Evolutionary conservation across 2,888 invertebrate species (phyloP).

Genomic region (Drosophila algonquin): DNA sequence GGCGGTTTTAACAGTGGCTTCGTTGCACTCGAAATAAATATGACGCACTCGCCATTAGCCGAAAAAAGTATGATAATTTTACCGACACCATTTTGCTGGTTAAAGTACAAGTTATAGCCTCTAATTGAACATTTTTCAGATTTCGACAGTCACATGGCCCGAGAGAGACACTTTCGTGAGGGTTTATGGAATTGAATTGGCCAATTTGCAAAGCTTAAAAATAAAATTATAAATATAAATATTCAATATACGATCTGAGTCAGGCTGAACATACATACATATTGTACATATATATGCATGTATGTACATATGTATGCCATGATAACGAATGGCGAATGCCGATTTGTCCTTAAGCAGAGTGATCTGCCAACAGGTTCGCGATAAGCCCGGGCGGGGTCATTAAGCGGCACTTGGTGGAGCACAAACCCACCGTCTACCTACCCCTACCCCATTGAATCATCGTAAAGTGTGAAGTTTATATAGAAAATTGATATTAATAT

Average conservation of each 20-base stretch:
- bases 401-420: constrained; percentile 56
- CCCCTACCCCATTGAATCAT: constrained; percentile 4
- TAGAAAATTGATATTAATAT: constrained; percentile 69
- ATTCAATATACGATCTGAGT: constrained; percentile 50
- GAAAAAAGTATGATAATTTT: constrained; percentile 18
- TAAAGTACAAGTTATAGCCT: constrained; percentile 53
- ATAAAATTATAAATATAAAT: constrained; percentile 43
- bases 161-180: constrained; percentile 19
- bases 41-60: constrained; percentile 29
- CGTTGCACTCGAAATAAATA: constrained; percentile 17
- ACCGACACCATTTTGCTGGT: constrained; percentile 19
- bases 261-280: constrained; percentile 39
- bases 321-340: constrained; percentile 40
- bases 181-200: constrained; percentile 51
- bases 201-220: constrained; percentile 43
- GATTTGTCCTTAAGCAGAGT: constrained; percentile 63
- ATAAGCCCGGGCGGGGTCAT: constrained; percentile 51
- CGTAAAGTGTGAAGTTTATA: constrained; percentile 71
- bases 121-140: constrained; percentile 48
- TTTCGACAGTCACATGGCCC: constrained; percentile 5
- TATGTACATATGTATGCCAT: not conserved
- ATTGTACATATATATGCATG: not conserved
- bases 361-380: constrained; percentile 47
- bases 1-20: constrained; percentile 17
- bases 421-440: not conserved